Conservation (phyloP, 2,113 vertebrate genomes). For the Casuarius casuarius region DNA sequence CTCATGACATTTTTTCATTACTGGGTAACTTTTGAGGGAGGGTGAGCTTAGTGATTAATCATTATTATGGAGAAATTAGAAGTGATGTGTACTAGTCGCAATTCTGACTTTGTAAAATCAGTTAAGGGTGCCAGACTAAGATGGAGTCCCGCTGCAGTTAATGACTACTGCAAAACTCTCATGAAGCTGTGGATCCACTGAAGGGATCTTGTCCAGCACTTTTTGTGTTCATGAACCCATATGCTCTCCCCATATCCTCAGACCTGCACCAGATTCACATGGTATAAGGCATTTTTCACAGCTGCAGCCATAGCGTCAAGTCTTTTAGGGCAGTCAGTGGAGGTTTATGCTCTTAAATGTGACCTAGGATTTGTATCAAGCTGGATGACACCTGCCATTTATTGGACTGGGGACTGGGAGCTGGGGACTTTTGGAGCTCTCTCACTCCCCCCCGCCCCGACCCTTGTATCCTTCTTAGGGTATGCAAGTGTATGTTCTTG, state of each 20-base stretch:
- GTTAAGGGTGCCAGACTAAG: not conserved
- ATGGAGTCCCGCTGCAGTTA: not conserved
- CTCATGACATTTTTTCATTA: constrained; percentile 32
- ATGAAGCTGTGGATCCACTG: not conserved
- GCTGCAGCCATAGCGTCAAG: not conserved
- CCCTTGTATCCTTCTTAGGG: not conserved
- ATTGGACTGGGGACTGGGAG: too few species aligned
- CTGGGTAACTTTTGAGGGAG: not conserved
- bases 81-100: not conserved
- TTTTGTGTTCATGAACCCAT: not conserved
- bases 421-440: not conserved
- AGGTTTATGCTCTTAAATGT: not conserved
- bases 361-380: not conserved
- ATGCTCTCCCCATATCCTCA: not conserved
- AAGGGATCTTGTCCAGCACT: not conserved
- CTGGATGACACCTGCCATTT: not conserved
- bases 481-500: not conserved
- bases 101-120: constrained; percentile 16
- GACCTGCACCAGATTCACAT: not conserved
- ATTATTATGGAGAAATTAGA: constrained; percentile 6
- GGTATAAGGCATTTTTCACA: not conserved
- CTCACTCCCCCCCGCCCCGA: not conserved
- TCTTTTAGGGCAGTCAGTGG: not conserved
- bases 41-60: not conserved
- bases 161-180: not conserved